Conservation (phyloP, 53 echinoderm and acorn worm genomes). For the Paracentrotus lividus region DNA sequence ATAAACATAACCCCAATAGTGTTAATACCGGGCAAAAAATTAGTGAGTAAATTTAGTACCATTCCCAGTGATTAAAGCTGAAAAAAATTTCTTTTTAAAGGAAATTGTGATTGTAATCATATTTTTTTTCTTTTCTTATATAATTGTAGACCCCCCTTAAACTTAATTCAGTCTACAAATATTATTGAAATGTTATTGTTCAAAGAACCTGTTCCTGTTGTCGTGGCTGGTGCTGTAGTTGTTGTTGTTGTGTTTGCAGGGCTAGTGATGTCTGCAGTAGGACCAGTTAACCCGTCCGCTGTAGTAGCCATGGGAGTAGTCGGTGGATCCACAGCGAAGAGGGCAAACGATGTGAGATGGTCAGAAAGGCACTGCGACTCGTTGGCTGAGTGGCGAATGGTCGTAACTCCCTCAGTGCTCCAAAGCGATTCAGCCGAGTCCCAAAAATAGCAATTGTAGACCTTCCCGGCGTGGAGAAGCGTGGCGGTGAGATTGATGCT, state of each 20-base stretch:
- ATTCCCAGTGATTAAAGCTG: too few species aligned
- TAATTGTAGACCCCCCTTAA: too few species aligned
- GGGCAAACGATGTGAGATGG: slow-evolving; percentile 79
- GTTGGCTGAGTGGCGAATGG: slow-evolving; percentile 43
- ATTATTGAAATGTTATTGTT: too few species aligned
- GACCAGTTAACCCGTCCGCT: too few species aligned
- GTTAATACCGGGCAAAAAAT: too few species aligned
- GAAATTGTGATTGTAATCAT: too few species aligned
- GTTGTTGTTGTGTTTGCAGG: not conserved
- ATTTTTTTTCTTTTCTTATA: too few species aligned
- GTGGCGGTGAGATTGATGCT: slow-evolving; percentile 78
- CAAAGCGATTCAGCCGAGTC: slow-evolving; percentile 67
- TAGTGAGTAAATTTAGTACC: too few species aligned
- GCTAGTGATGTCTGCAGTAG: not conserved
- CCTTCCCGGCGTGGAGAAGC: slow-evolving; percentile 54
- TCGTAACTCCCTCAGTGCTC: slow-evolving; percentile 77
- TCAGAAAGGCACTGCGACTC: slow-evolving; percentile 70
- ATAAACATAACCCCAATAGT: too few species aligned
- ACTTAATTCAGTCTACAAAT: too few species aligned
- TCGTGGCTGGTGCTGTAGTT: not conserved
- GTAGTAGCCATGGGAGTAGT: slow-evolving; percentile 1
- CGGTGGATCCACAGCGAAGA: slow-evolving; percentile 59
- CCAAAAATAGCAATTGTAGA: slow-evolving; percentile 82
- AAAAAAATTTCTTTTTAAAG: too few species aligned
- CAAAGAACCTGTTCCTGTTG: not conserved